These are phyloP conservation scores for Strigamia transsilvanica DNA, from an alignment of 2,888 invertebrate species.

Conservation along the genomic window DNA sequence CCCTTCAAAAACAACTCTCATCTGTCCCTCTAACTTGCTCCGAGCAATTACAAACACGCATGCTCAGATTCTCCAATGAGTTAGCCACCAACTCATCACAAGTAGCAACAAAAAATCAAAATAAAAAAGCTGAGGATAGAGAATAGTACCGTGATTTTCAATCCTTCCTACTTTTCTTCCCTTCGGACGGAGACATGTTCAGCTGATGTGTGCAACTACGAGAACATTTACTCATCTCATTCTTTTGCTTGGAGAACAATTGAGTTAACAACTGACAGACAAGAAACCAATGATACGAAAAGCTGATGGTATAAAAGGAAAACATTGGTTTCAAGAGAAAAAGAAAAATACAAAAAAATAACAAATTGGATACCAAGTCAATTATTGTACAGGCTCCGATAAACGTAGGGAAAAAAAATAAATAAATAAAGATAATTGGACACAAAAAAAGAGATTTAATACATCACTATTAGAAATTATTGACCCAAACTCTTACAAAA, in stretches of 20 bases:
- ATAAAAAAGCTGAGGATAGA: not conserved
- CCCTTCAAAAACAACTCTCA: slow-evolving; percentile 15
- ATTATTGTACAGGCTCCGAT: slow-evolving; percentile 2
- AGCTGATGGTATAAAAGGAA: slow-evolving; percentile 42
- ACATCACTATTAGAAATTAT: slow-evolving; percentile 32
- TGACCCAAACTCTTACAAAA: not conserved
- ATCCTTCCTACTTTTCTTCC: slow-evolving; percentile 1
- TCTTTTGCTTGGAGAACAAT: slow-evolving; percentile 33
- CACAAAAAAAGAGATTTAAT: not conserved
- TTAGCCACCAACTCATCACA: slow-evolving; percentile 14
- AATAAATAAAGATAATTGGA: not conserved
- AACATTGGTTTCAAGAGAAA: not conserved
- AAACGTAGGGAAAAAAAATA: not conserved
- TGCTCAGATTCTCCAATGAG: slow-evolving; percentile 37
- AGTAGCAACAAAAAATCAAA: not conserved
- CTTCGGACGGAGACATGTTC: not conserved
- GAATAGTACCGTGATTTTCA: not conserved
- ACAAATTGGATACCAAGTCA: slow-evolving; percentile 42
- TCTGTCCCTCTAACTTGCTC: slow-evolving; percentile 6
- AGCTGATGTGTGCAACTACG: slow-evolving; percentile 44
- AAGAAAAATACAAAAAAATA: slow-evolving; percentile 6
- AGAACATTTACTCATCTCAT: slow-evolving; percentile 35
- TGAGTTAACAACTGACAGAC: slow-evolving; percentile 40
- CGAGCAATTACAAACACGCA: slow-evolving; percentile 39
- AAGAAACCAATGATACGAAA: slow-evolving; percentile 44